Base-by-base conservation (phyloP, 35 echinoderm and acorn worm genomes). In the Ophiothrix spiculata region DNA sequence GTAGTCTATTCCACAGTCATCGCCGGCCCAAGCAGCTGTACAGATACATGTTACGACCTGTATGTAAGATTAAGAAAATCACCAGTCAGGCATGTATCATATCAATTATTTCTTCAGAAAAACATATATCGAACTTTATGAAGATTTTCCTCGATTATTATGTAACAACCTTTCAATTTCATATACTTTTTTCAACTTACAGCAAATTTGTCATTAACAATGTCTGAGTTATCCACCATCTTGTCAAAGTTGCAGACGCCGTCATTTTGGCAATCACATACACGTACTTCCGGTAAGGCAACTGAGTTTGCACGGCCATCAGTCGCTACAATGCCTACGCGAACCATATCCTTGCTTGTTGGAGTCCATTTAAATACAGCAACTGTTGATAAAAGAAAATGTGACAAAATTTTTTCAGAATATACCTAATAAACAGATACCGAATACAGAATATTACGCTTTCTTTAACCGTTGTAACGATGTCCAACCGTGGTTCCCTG, bases 31-130 rank as follows among this genome's bases (percentile, higher is more conserved):
- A 1, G 83, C 95, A 1, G 81, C 17, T 1, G 45, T 3, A 75
- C 95, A 98, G 25, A 31, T 78, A 78, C 95, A 98, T 12, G 80
- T 63, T 16, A 93, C 95, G 38, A 98, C 89, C 95, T 98, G 39
- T 34, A 73, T 0, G 15, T n/a, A n/a, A n/a, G n/a, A n/a, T n/a
- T n/a, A n/a, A n/a, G n/a, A n/a, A n/a, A n/a, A 32, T 33, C 16
- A 34, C 4, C 14, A 31, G 32, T 82, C 32, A 31, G 56, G 21
- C 15, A 33, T 28, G 25, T 23, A 84, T 23, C 31, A 28, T 34
- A 37, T 10, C 31, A 4, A 0, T 28, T 10, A 23, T 79, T 79
- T 34, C 21, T 78, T 4, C n/a, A 35, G 1, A 78, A 4, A 25
- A 25, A 78, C 35, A 31, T 16, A 2, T 37, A 23, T 32, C 13